Evolutionary conservation across 2,888 invertebrate species (phyloP).

Genomic region (Chrysolina oricalcia): DNA sequence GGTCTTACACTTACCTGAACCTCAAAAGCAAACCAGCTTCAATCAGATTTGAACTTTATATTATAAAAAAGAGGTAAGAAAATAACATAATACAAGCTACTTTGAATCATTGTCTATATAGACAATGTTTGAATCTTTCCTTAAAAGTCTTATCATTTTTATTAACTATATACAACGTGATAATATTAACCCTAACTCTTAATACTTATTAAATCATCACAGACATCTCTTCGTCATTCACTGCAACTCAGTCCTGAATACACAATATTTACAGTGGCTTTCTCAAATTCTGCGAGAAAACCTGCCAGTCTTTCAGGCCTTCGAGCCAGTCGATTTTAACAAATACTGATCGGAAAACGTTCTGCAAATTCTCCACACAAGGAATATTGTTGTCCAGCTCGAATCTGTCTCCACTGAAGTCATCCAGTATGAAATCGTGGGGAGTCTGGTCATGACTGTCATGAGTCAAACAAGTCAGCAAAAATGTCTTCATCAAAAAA

Average conservation of each 20-base stretch:
- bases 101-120: no score
- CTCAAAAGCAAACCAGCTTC: neutral
- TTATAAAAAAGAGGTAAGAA: constrained; percentile 18
- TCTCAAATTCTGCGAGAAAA: neutral
- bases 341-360: constrained; percentile 36
- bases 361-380: constrained; percentile 48
- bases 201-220: constrained; percentile 28
- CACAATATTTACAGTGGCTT: constrained; percentile 1
- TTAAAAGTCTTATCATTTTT: constrained; percentile 12
- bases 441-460: constrained; percentile 50
- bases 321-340: neutral
- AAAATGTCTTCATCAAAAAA: no score
- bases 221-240: neutral
- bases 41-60: neutral
- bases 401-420: constrained; percentile 56
- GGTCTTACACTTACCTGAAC: neutral
- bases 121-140: no score
- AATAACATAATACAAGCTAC: constrained; percentile 25
- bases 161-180: neutral
- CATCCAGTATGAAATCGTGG: constrained; percentile 50
- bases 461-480: constrained; percentile 43
- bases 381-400: constrained; percentile 61
- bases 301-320: neutral
- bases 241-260: neutral
- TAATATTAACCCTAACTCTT: neutral